Percentiles rank a stretch among this genome's conserved stretches.
These are phyloP conservation scores for Osmoderma eremita DNA, from an alignment of 2,888 invertebrate species.

Conservation along the genomic window DNA sequence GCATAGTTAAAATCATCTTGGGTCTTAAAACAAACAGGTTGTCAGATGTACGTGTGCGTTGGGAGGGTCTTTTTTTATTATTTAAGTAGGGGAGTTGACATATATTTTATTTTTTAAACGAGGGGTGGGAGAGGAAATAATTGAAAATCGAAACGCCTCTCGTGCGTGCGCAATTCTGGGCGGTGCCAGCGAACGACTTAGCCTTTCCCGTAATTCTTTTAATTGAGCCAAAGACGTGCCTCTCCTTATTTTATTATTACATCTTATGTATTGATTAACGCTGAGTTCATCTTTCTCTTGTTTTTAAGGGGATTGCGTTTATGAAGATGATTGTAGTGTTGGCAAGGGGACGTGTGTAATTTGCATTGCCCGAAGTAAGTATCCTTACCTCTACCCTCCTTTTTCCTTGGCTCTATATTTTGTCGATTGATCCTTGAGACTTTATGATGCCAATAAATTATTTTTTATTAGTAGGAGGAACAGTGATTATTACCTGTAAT, in stretches of 20 bases:
- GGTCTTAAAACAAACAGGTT: constrained; percentile 60
- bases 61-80: constrained; percentile 36
- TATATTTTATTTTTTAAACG: constrained; percentile 50
- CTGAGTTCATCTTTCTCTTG: constrained; percentile 11
- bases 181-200: constrained; percentile 46
- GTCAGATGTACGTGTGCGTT: constrained; percentile 49
- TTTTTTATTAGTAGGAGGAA: no score
- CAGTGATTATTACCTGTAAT: no score
- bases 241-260: constrained; percentile 53
- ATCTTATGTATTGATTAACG: constrained; percentile 45
- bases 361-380: no score
- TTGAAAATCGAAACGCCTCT: constrained; percentile 51
- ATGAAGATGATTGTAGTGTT: no score
- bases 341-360: no score
- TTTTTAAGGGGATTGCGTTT: not conserved
- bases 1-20: constrained; percentile 52
- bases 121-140: constrained; percentile 31
- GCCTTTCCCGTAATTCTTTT: constrained; percentile 51
- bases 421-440: no score
- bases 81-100: constrained; percentile 57
- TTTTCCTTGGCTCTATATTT: no score
- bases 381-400: no score
- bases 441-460: no score
- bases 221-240: constrained; percentile 56
- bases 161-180: constrained; percentile 56